Evolutionary conservation across 2,113 vertebrate species (phyloP), one percentile per base, ranked within the genome.

Genomic region (Notechis scutatus): DNA sequence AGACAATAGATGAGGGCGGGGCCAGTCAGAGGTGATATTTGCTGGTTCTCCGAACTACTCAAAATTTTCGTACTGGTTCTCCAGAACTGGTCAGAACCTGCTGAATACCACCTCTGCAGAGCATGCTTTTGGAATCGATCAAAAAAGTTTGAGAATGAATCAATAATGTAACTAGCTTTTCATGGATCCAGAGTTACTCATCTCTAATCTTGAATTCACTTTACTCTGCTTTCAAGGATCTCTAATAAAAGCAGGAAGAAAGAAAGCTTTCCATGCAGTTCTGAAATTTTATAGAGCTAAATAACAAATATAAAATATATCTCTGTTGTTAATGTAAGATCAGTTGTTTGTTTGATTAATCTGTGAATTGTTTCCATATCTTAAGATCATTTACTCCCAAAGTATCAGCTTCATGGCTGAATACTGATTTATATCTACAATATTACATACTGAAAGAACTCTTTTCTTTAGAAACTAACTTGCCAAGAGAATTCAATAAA

Each of bases 211-310:
- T 56, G 21, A 57, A 57, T 57, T 57, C 56, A 57, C 6, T 57
- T 57, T 57, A 7, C 6, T 57, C 5, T 57, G 56, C 56, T 57
- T 57, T 57, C 55, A 20, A 3, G 18, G 15, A 56, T 14, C 55
- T 93, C 64, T 55, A 5, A 89, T 85, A 87, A 95, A 95, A 24
- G n/a, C 9, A 86, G 1, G 3, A 57, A 50, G 34, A 92, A 94
- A 92, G 14, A 94, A 81, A 45, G 64, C 12, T 7, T 59, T 57
- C 0, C 89, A 87, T 74, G 12, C 0, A 4, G 6, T 64, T 94
- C 50, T 2, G 23, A 26, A 23, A 0, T 0, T 92, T 94, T 94
- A 93, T 90, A 1, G 2, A 81, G 4, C 1, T 90, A 20, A 81
- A 56, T 18, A 92, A 74, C 26, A 88, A 0, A 2, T 39, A 24